A percentile compares a stretch with the other conserved stretches of the same genome.
These are phyloP conservation scores for Stenurella melanura DNA, from an alignment of 2,888 invertebrate genomes.

Conservation along the genomic window DNA sequence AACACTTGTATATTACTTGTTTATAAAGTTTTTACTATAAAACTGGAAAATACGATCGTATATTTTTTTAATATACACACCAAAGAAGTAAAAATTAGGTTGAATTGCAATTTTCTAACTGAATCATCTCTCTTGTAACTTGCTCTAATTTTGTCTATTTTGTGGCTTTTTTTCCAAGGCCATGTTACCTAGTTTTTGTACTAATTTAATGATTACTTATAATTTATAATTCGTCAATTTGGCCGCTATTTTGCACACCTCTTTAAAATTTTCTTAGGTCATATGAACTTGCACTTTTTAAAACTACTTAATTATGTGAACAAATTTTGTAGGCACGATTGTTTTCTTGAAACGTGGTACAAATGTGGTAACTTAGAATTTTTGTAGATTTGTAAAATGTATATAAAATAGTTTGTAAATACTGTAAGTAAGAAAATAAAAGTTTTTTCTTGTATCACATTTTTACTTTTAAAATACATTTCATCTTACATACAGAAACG, in stretches of 20 bases:
- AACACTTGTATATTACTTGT: slow-evolving; percentile 69
- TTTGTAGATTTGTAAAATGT: slow-evolving; percentile 65
- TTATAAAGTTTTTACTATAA: slow-evolving; percentile 72
- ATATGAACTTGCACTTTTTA: slow-evolving; percentile 47
- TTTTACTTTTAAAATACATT: background rate
- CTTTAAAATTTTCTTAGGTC: slow-evolving; percentile 45
- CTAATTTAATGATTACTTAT: slow-evolving; percentile 45
- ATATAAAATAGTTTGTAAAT: slow-evolving; percentile 67
- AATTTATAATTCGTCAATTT: slow-evolving; percentile 41
- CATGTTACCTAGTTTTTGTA: slow-evolving; percentile 54
- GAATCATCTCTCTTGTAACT: slow-evolving; percentile 61
- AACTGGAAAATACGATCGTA: slow-evolving; percentile 71
- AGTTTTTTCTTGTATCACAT: slow-evolving; percentile 57
- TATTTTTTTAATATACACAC: slow-evolving; percentile 73
- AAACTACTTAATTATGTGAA: slow-evolving; percentile 46
- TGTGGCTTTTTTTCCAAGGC: slow-evolving; percentile 45
- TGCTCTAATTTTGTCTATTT: slow-evolving; percentile 55
- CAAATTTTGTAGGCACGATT: slow-evolving; percentile 55
- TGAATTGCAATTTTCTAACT: slow-evolving; percentile 62
- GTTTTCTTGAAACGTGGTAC: slow-evolving; percentile 64
- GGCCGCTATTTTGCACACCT: slow-evolving; percentile 43
- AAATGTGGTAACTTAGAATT: slow-evolving; percentile 67
- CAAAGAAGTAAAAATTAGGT: slow-evolving; percentile 69
- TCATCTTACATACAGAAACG: too few relatives aligned
- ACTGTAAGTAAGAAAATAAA: slow-evolving; percentile 67